Conservation (phyloP, 2,888 invertebrate genomes). For the Tromatobia lineatoria region DNA sequence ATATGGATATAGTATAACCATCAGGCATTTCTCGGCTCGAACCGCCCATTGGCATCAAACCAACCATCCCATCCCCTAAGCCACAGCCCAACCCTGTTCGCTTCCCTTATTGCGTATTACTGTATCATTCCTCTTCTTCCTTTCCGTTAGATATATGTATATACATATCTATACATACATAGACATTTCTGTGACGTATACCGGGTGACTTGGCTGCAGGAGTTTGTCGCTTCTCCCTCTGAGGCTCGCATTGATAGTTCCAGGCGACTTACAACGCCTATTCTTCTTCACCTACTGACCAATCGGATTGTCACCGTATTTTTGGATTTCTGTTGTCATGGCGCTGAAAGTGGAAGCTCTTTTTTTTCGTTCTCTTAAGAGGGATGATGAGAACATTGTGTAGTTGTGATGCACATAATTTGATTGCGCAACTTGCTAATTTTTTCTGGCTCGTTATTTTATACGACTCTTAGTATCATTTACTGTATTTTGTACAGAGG, state of each 20-base stretch:
- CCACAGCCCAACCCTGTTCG: constrained; percentile 42
- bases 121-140: constrained; percentile 74
- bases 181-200: constrained; percentile 6
- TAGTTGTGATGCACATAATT: too few relatives aligned
- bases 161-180: neutral
- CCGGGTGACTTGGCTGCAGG: constrained; percentile 20
- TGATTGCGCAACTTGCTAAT: too few relatives aligned
- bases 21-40: constrained; percentile 66
- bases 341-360: neutral
- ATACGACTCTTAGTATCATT: too few relatives aligned
- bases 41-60: constrained; percentile 80
- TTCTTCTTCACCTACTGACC: constrained; percentile 5
- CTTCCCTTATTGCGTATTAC: constrained; percentile 73
- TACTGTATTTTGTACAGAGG: too few relatives aligned
- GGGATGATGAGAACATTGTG: too few relatives aligned
- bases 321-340: neutral
- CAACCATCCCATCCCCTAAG: constrained; percentile 72
- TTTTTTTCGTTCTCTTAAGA: neutral
- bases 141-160: constrained; percentile 30
- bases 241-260: neutral
- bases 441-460: too few relatives aligned
- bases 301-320: neutral
- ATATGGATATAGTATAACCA: constrained; percentile 15
- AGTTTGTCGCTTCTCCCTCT: neutral
- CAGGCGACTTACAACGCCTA: constrained; percentile 5